These are phyloP conservation scores for Empidonax traillii DNA, from an alignment of 2,113 vertebrate genomes.

Conservation along the genomic window DNA sequence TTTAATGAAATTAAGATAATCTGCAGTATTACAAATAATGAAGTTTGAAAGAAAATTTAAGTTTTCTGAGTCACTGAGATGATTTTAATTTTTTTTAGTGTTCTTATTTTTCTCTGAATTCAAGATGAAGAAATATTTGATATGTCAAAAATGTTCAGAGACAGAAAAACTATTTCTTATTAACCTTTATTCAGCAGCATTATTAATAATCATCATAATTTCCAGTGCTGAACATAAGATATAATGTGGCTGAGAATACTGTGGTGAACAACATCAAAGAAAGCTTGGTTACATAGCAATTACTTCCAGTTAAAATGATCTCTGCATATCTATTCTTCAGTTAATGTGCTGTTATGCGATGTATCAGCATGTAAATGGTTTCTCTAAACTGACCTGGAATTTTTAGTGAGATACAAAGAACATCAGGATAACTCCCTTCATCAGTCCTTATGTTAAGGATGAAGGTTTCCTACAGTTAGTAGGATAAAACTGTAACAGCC, in stretches of 20 bases:
- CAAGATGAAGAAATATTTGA: not conserved
- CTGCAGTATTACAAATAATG: not conserved
- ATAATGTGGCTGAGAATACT: not conserved
- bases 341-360: not conserved
- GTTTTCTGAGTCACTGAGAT: not conserved
- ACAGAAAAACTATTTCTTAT: not conserved
- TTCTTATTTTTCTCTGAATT: not conserved
- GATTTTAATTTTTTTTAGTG: not conserved
- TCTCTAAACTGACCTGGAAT: not conserved
- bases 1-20: not conserved
- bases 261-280: not conserved
- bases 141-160: not conserved
- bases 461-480: not conserved
- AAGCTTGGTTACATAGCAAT: not conserved
- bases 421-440: not conserved
- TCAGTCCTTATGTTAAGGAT: not conserved
- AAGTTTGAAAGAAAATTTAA: not conserved
- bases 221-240: not conserved
- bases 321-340: not conserved
- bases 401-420: not conserved
- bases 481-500: not conserved
- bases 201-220: not conserved
- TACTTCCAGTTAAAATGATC: not conserved
- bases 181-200: not conserved
- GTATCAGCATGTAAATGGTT: not conserved